These are phyloP conservation scores for Orthochromis malagaraziensis DNA, from an alignment of 2,113 vertebrate species.

Conservation along the genomic window DNA sequence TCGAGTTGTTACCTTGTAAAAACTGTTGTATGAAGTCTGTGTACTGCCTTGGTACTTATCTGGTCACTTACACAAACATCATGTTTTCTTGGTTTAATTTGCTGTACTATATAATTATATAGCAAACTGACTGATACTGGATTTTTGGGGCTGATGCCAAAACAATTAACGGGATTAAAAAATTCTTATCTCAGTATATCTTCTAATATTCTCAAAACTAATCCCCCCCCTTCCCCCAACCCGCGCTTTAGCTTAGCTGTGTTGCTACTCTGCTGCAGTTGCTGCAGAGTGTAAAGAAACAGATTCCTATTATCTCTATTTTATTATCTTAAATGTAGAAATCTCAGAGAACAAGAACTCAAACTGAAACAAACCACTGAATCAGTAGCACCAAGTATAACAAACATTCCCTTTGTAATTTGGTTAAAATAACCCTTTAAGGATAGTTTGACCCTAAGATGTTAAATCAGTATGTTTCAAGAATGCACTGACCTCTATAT, in stretches of 20 bases:
- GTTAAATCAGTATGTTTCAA: neutral
- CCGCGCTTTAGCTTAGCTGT: neutral
- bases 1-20: neutral
- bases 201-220: neutral
- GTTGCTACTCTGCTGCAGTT: neutral
- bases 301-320: neutral
- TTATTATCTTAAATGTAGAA: neutral
- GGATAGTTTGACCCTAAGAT: neutral
- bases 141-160: neutral
- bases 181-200: neutral
- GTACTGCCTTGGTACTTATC: neutral
- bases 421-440: neutral
- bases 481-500: neutral
- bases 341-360: neutral
- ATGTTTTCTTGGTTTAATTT: neutral
- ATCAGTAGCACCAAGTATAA: neutral
- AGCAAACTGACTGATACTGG: neutral
- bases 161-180: neutral
- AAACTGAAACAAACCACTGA: neutral
- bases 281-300: neutral
- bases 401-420: neutral
- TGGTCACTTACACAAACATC: neutral
- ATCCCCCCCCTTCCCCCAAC: rapidly evolving
- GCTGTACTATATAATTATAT: neutral
- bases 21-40: neutral